Evolutionary conservation across 2,888 invertebrate species (phyloP).

Genomic region (Liopterus haemorrhoidalis): DNA sequence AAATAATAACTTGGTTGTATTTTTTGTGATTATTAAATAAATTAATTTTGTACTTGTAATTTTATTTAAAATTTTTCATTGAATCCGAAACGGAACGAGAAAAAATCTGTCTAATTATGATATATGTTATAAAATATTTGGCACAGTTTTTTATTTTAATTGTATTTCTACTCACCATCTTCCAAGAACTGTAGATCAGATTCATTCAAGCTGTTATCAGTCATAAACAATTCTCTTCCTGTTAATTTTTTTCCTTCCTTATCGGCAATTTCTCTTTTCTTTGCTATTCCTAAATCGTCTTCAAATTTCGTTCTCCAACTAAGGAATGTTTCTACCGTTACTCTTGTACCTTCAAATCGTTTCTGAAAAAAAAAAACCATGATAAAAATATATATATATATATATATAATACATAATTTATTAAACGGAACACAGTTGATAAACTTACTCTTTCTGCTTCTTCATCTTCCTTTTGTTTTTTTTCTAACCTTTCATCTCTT

Average conservation of each 20-base stretch:
- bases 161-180: constrained; percentile 57
- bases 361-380: constrained; percentile 53
- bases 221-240: constrained; percentile 88
- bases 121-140: background rate
- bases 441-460: constrained; percentile 74
- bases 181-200: constrained; percentile 94
- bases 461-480: constrained; percentile 67
- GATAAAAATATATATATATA: background rate
- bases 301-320: constrained; percentile 93
- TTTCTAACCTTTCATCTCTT: constrained; percentile 63
- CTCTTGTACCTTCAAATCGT: constrained; percentile 92
- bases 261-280: constrained; percentile 63
- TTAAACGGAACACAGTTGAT: constrained; percentile 9
- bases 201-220: constrained; percentile 87
- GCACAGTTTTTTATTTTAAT: constrained; percentile 33
- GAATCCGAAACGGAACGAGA: too few relatives aligned
- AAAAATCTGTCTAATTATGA: too few relatives aligned
- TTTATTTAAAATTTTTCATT: too few relatives aligned
- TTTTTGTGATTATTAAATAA: too few relatives aligned
- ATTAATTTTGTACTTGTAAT: too few relatives aligned
- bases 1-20: too few relatives aligned
- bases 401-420: constrained; percentile 5
- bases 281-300: constrained; percentile 73
- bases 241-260: constrained; percentile 78
- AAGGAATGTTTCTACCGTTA: constrained; percentile 91